Conservation (phyloP, 1,140 invertebrate species). For the Drosophila chauvacae region DNA sequence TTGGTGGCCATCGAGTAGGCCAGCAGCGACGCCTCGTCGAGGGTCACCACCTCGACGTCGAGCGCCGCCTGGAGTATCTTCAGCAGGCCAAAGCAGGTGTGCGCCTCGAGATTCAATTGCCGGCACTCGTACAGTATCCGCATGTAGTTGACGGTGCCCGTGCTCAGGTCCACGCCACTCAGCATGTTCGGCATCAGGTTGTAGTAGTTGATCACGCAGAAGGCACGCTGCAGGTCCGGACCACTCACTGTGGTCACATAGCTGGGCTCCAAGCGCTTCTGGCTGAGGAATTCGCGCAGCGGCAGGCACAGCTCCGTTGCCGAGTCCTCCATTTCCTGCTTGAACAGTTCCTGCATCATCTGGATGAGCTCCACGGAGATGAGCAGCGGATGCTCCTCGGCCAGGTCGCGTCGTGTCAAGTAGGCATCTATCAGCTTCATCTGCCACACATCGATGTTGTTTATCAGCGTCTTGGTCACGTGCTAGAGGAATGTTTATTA, state of each 20-base stretch:
- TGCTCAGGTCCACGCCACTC: conserved; percentile 64
- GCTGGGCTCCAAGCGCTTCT: conserved; percentile 58
- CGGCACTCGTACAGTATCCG: conserved; percentile 79
- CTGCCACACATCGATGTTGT: conserved; percentile 80
- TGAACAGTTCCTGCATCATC: conserved; percentile 74
- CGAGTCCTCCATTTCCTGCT: conserved; percentile 63
- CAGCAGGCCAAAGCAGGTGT: conserved; percentile 77
- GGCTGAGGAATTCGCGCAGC: conserved; percentile 66
- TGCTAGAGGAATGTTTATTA: conserved; percentile 25
- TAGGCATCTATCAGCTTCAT: conserved; percentile 71
- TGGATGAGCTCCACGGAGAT: conserved; percentile 74
- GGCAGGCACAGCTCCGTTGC: conserved; percentile 43
- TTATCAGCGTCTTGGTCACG: conserved; percentile 58
- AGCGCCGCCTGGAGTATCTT: conserved; percentile 80
- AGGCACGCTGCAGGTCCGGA: conserved; percentile 83
- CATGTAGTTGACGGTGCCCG: conserved; percentile 75
- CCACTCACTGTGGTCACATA: conserved; percentile 63
- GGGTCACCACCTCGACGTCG: not conserved
- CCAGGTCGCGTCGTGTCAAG: conserved; percentile 30
- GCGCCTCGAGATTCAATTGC: conserved; percentile 69
- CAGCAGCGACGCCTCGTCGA: conserved; percentile 32
- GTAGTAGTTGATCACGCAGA: conserved; percentile 87
- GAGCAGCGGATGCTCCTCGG: conserved; percentile 58
- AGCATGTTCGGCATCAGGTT: conserved; percentile 86
- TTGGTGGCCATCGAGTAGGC: conserved; percentile 27